Evolutionary conservation across 1,140 invertebrate species (phyloP).

Genomic region (Mya arenaria): DNA sequence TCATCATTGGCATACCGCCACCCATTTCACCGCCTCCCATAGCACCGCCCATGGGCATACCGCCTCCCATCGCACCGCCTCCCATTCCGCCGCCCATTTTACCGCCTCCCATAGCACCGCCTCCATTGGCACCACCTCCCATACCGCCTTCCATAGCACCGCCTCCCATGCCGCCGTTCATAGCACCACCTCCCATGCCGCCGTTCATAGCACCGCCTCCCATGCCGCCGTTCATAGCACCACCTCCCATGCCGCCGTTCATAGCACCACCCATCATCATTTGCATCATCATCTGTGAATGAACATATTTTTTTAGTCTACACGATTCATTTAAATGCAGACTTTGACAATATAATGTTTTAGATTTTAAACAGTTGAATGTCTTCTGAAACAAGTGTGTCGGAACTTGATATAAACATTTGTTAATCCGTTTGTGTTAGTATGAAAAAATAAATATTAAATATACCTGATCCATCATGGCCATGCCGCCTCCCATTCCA

Average conservation of each 20-base stretch:
- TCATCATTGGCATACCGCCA: constrained; percentile 41
- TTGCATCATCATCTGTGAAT: neutral
- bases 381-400: no score
- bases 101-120: constrained; percentile 22
- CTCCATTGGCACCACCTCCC: constrained; percentile 7
- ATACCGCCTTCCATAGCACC: constrained; percentile 16
- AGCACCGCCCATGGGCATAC: no score
- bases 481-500: neutral
- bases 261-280: neutral
- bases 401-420: no score
- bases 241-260: neutral
- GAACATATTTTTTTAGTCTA: no score
- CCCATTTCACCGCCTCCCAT: constrained; percentile 42
- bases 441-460: no score
- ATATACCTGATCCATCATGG: no score
- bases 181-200: constrained; percentile 23
- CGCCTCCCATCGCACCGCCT: constrained; percentile 17
- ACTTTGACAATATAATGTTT: no score
- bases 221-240: constrained; percentile 10
- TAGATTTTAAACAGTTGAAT: no score
- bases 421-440: no score
- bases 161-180: constrained; percentile 4
- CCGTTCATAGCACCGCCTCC: constrained; percentile 10
- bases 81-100: constrained; percentile 24
- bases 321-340: no score